phyloP scores from a whole-genome alignment of 2,797 vertebrate species.

The Phataginus tetradactyla region DNA sequence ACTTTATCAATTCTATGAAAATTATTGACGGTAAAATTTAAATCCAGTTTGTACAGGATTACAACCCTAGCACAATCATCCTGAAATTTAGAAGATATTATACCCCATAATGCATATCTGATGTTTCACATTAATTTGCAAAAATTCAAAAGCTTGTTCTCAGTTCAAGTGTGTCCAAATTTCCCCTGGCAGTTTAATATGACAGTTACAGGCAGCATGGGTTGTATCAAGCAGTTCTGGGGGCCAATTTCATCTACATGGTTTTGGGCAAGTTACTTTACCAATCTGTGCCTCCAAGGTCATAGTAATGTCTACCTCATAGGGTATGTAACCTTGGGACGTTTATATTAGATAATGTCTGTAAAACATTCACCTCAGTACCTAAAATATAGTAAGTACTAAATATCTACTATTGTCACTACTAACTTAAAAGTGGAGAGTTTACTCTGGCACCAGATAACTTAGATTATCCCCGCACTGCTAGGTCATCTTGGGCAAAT shows the following conservation, averaged over 20 bases:
- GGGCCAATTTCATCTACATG: constrained; percentile 14
- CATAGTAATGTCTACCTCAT: background rate
- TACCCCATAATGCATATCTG: background rate
- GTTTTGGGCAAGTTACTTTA: background rate
- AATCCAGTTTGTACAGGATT: constrained; percentile 6
- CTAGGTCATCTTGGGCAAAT: background rate
- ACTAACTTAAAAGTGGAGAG: constrained; percentile 16
- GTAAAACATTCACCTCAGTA: constrained; percentile 25
- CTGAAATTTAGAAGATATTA: constrained; percentile 34
- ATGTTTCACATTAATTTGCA: constrained; percentile 38
- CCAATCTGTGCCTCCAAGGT: background rate
- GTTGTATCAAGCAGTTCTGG: background rate
- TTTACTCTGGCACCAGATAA: constrained; percentile 7
- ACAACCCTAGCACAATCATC: constrained; percentile 21
- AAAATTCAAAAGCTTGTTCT: constrained; percentile 37
- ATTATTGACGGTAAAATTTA: constrained; percentile 39
- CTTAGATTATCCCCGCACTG: background rate
- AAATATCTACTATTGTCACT: background rate
- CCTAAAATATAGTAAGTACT: background rate
- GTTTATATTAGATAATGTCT: constrained; percentile 6
- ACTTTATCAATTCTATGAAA: constrained; percentile 49
- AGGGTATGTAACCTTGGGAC: background rate
- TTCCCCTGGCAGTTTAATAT: background rate
- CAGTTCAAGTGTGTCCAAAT: constrained; percentile 1
- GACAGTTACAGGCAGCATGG: background rate